Base-by-base conservation (phyloP, 1,140 invertebrate species). In the Macrobrachium rosenbergii region DNA sequence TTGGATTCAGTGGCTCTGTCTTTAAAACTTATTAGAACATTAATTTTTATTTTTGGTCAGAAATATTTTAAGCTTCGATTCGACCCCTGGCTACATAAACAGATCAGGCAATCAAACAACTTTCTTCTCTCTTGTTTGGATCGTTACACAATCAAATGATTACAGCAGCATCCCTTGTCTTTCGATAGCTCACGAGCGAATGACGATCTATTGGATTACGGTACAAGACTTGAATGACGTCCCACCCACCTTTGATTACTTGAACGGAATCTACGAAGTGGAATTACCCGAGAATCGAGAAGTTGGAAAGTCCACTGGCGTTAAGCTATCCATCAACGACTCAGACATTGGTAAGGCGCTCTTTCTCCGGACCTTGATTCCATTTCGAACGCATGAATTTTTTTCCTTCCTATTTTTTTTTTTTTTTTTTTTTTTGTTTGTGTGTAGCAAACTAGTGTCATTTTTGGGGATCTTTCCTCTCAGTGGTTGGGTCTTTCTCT, bases 221-320 rank as follows among this genome's bases (percentile, higher is more conserved):
- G 82, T 84, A 5, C 59, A 78, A 21, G 82, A 84, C 60, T 77
- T 84, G 28, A 84, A 84, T 62, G 82, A 84, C 82, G 82, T 78
- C 7, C 73, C 59, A 1, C 82, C 82, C 3, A 5, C 11, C 28
- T 84, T 84, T 28, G 82, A 84, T 43, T 23, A 37, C 60, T 23
- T 8, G n/a, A 23, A 23, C 3, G 82, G 82, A n/a, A 62, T 84
- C 2, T 84, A 84, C 73, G 52, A 63, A 62, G 82, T 84, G 12
- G 14, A 77, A 62, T 73, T 84, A 17, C 60, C 72, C 23, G 82
- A 84, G 73, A 64, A 78, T 75, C 62, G 28, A 23, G 82, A 23
- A 10, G 45, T 62, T 17, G 73, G 73, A 10, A 76, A 64, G 60
- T 52, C 76, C 16, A 84, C 82, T 8, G 82, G 82, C 73, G 78